Conservation (phyloP, 2,113 vertebrate genomes). For the Misgurnus anguillicaudatus region DNA sequence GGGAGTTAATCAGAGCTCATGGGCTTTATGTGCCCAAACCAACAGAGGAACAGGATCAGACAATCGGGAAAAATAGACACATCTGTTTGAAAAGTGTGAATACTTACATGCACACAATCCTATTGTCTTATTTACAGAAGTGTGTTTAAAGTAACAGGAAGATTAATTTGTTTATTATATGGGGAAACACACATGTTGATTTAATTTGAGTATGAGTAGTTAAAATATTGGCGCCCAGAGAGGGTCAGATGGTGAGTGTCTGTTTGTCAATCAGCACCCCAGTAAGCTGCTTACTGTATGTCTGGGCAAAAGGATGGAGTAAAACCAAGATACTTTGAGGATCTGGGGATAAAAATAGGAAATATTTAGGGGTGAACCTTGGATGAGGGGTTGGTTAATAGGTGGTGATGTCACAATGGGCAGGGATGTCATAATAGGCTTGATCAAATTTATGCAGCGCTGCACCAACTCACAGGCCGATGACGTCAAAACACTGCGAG, state of each 20-base stretch:
- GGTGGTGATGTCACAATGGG: too few relatives aligned
- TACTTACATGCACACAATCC: too few relatives aligned
- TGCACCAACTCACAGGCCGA: too few relatives aligned
- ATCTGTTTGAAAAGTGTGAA: not conserved
- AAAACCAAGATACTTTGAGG: not conserved
- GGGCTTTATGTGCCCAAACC: constrained; percentile 46
- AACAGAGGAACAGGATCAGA: constrained; percentile 31
- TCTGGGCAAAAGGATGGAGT: constrained; percentile 47
- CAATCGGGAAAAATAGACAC: constrained; percentile 16
- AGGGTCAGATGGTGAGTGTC: constrained; percentile 43
- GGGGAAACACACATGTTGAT: not conserved
- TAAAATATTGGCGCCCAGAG: not conserved
- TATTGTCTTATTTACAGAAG: too few relatives aligned
- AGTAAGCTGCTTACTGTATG: constrained; percentile 68
- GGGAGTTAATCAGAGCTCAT: constrained; percentile 61
- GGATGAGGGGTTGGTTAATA: not conserved
- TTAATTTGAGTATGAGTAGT: not conserved
- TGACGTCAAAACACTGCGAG: too few relatives aligned
- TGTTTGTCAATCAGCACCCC: constrained; percentile 1
- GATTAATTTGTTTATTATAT: not conserved
- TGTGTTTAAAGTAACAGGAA: constrained; percentile 3
- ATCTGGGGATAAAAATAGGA: not conserved
- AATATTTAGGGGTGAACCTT: not conserved
- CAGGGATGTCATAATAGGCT: too few relatives aligned
- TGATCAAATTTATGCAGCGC: too few relatives aligned